phyloP scores from a whole-genome alignment of 2,797 vertebrate species.

The Euphonia xanthogaster region DNA sequence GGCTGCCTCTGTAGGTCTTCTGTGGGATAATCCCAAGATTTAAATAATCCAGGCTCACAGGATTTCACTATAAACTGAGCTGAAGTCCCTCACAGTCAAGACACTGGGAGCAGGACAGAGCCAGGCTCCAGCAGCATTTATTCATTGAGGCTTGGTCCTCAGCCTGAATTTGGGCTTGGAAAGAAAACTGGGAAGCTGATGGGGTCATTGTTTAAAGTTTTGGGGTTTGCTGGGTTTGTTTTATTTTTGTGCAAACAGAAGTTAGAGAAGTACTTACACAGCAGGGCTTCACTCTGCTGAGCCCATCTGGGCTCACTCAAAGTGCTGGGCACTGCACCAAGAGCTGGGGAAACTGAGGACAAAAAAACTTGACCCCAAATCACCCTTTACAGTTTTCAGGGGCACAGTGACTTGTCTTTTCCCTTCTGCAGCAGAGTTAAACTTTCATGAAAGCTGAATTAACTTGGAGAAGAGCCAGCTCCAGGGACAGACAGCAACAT shows the following conservation, averaged over 20 bases:
- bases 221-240: not conserved
- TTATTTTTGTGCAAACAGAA: not conserved
- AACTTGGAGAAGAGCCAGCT: not conserved
- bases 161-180: not conserved
- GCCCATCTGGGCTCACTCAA: not conserved
- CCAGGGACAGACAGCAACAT: not conserved
- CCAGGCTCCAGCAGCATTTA: not conserved
- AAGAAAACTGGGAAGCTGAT: not conserved
- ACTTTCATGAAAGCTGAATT: conserved; percentile 12
- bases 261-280: not conserved
- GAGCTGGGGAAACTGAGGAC: not conserved
- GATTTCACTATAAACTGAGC: not conserved
- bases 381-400: not conserved
- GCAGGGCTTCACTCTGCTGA: not conserved
- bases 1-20: not conserved
- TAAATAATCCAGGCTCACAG: not conserved
- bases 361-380: not conserved
- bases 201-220: not conserved
- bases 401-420: not conserved
- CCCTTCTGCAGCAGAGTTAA: not conserved
- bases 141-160: not conserved
- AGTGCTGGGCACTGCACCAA: not conserved
- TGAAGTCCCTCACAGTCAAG: not conserved
- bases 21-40: not conserved
- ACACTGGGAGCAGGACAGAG: not conserved